phyloP scores from a whole-genome alignment of 1,140 invertebrate genomes.

The Calycopis cecrops region DNA sequence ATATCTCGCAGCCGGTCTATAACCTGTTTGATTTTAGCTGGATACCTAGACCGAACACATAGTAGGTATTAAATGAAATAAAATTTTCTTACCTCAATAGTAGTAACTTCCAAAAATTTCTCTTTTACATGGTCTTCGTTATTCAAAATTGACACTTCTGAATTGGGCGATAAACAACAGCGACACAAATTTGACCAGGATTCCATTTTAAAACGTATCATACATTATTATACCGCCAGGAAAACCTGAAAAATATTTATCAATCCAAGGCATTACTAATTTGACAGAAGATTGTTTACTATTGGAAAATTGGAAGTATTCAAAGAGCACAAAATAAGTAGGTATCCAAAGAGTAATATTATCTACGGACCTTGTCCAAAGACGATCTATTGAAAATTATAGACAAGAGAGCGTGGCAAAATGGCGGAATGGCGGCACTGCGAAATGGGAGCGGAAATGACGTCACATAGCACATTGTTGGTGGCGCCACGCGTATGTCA shows the following conservation, averaged over 20 bases:
- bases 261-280: conserved; percentile 40
- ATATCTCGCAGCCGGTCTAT: no score
- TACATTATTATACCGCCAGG: conserved; percentile 47
- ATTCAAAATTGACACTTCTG: conserved; percentile 54
- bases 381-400: conserved; percentile 69
- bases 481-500: not conserved
- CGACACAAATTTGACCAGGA: conserved; percentile 66
- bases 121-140: conserved; percentile 44
- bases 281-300: conserved; percentile 47
- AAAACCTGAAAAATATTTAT: conserved; percentile 54
- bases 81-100: conserved; percentile 46
- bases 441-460: conserved; percentile 12
- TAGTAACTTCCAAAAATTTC: conserved; percentile 63
- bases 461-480: not conserved
- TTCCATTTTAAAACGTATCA: conserved; percentile 54
- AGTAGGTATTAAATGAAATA: no score
- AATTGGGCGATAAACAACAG: conserved; percentile 58
- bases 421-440: conserved; percentile 38
- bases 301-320: conserved; percentile 27
- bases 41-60: no score
- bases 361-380: conserved; percentile 73
- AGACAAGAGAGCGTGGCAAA: conserved; percentile 63
- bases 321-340: conserved; percentile 57
- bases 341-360: conserved; percentile 72
- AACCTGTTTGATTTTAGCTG: no score